A percentile compares a stretch with the other conserved stretches of the same genome.
phyloP scores from a whole-genome alignment of 2,888 invertebrate species.

The Conistra vaccinii region DNA sequence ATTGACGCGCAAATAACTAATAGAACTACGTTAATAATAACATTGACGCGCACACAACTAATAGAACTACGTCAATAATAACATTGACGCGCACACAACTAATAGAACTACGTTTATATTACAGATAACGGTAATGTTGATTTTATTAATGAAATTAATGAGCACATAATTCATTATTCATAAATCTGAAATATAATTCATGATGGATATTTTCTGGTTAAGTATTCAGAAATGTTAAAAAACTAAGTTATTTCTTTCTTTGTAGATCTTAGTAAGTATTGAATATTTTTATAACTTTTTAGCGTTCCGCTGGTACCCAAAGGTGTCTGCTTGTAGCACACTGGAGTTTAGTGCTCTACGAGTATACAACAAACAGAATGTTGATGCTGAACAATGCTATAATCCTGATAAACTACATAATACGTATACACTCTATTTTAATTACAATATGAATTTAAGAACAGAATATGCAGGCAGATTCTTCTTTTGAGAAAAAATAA shows the following conservation, averaged over 20 bases:
- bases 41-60: too few relatives aligned
- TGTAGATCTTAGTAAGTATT: constrained; percentile 30
- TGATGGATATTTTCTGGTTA: neutral
- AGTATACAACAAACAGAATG: neutral
- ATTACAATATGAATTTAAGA: neutral
- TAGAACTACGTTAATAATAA: too few relatives aligned
- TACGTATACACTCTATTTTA: neutral
- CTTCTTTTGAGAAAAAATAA: neutral
- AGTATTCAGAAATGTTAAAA: neutral
- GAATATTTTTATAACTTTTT: neutral
- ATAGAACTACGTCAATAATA: neutral
- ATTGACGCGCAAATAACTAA: too few relatives aligned
- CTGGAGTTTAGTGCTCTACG: neutral
- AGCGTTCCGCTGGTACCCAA: neutral
- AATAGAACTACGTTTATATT: neutral
- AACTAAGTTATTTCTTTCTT: neutral
- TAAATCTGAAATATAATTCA: neutral
- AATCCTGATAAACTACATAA: neutral
- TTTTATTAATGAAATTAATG: neutral
- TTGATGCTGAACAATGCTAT: neutral
- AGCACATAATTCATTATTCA: neutral
- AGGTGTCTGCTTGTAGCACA: neutral
- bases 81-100: neutral
- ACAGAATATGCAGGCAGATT: neutral
- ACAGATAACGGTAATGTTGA: constrained; percentile 15